Base-by-base conservation (phyloP, 2,797 vertebrate species). In the Alosa sapidissima region DNA sequence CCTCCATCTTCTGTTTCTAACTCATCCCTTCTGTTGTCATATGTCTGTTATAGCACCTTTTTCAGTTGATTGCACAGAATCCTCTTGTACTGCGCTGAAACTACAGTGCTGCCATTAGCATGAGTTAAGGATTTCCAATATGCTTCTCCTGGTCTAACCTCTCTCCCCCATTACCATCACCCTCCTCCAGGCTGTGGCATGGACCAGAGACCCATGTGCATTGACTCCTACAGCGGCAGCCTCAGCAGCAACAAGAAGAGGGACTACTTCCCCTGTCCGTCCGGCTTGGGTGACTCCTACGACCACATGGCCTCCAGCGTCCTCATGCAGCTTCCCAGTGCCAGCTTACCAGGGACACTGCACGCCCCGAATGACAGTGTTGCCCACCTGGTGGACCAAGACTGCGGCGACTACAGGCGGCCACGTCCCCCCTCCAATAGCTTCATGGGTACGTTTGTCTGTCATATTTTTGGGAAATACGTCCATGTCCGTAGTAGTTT, bases 391-490 rank as follows among this genome's bases (percentile, higher is more conserved):
- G 91, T 94, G 87, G 95, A 96, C 75, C 92, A 82, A 6, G 95
- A 96, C 16, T 51, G 83, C 1, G 89, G 54, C 24, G 94, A 96
- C 87, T 94, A 94, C 0, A 92, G 92, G 47, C 91, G 89, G 84
- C 90, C 91, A 85, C 92, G 91, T 19, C 87, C 90, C 0, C 58
- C 93, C 0, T 0, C 92, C 55, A 96, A 90, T 89, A 95, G 95
- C 84, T 98, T 97, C 91, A 95, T 99, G 96, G 97, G 98, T 99
- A 94, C 51, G 97, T 93, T 14, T 75, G 33, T 11, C 4, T 75
- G 33, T 55, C 16, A 55, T 3, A 14, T 55, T 16, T 55, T 55
- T 55, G 13, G 14, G 3, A 19, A 54, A 3, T 4, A 81, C 14
- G 11, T 72, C 33, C 28, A 7, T 41, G 33, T 36, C 4, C 41